phyloP scores from a whole-genome alignment of 2,797 vertebrate genomes.

The Oreonectes daqikongensis region DNA sequence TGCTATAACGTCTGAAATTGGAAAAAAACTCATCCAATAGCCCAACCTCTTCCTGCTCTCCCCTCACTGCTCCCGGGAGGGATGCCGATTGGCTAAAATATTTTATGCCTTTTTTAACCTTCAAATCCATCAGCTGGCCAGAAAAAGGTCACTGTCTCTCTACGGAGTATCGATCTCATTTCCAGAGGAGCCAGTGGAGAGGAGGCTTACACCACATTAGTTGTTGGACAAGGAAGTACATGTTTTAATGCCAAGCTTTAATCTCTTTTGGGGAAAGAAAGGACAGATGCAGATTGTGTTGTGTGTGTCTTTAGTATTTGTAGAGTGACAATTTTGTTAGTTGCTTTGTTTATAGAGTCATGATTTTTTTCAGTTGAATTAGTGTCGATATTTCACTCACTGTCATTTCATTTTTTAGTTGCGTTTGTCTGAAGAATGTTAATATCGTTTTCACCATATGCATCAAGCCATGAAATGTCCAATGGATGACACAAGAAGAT shows the following conservation, averaged over 20 bases:
- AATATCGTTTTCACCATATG: not conserved
- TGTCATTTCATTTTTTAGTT: no score
- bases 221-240: slow-evolving; percentile 61
- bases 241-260: slow-evolving; percentile 48
- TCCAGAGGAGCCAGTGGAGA: slow-evolving; percentile 50
- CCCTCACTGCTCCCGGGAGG: slow-evolving; percentile 42
- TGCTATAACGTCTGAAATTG: slow-evolving; percentile 56
- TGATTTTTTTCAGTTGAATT: no score
- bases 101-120: slow-evolving; percentile 65
- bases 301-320: slow-evolving; percentile 33
- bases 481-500: slow-evolving; percentile 10
- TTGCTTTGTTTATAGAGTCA: slow-evolving; percentile 35
- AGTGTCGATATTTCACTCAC: no score
- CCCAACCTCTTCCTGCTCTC: slow-evolving; percentile 21
- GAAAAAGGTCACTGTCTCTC: slow-evolving; percentile 61
- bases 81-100: slow-evolving; percentile 51
- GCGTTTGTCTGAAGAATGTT: no score
- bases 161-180: slow-evolving; percentile 61
- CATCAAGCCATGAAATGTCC: slow-evolving; percentile 4
- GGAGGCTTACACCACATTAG: slow-evolving; percentile 53
- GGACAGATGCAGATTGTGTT: slow-evolving; percentile 37
- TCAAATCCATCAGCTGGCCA: slow-evolving; percentile 56
- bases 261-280: slow-evolving; percentile 52
- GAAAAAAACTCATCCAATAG: slow-evolving; percentile 33
- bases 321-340: slow-evolving; percentile 22